Evolutionary conservation across 1,140 invertebrate genomes (phyloP).

Genomic region (Cotesia glomerata): DNA sequence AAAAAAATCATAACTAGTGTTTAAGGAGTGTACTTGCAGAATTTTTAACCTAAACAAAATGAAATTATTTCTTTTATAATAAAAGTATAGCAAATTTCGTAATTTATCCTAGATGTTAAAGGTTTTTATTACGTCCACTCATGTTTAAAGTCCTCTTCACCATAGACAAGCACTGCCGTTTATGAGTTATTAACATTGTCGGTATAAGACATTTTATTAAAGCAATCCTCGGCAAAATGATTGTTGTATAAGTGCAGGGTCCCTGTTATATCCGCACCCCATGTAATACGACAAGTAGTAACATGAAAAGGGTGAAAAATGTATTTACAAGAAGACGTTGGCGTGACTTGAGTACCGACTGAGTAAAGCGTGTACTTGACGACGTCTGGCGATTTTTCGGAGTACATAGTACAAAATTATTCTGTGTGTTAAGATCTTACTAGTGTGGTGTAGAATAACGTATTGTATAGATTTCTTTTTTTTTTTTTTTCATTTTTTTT

Average conservation of each 20-base stretch:
- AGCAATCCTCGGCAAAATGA: not conserved
- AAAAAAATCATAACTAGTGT: too few species aligned
- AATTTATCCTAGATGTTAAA: too few species aligned
- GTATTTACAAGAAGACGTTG: conserved; percentile 13
- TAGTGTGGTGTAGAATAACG: not conserved
- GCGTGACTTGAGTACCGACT: conserved; percentile 20
- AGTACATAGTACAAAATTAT: not conserved
- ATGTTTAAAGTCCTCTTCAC: too few species aligned
- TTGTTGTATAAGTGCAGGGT: not conserved
- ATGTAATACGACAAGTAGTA: not conserved
- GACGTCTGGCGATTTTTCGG: conserved; percentile 18
- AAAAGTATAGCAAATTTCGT: too few species aligned
- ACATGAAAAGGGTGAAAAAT: not conserved
- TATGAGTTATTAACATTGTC: not conserved
- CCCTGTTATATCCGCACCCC: not conserved
- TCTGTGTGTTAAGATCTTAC: not conserved
- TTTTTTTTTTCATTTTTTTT: not conserved
- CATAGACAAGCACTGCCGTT: not conserved
- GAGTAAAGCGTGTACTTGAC: conserved; percentile 16
- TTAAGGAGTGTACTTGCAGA: too few species aligned
- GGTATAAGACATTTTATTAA: not conserved
- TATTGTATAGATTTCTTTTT: not conserved
- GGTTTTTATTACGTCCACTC: too few species aligned
- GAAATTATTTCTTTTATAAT: too few species aligned
- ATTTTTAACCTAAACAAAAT: too few species aligned